Evolutionary conservation across 2,797 vertebrate genomes (phyloP).

Genomic region (Cygnus olor): DNA sequence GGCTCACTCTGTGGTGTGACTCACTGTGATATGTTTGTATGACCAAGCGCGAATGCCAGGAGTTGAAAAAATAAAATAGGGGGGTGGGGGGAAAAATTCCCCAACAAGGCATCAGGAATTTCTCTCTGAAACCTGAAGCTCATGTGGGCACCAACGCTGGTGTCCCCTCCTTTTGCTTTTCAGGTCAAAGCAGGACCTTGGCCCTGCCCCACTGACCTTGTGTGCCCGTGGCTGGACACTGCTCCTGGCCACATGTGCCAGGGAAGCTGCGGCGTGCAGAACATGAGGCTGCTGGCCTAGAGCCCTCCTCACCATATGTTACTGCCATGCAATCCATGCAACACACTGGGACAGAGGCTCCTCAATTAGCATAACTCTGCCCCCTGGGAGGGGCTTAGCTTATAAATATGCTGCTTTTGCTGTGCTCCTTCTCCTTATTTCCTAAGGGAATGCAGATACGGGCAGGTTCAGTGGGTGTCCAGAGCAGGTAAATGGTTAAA

Average conservation of each 20-base stretch:
- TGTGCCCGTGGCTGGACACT: not conserved
- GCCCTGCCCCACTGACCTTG: not conserved
- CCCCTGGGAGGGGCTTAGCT: conserved; percentile 1
- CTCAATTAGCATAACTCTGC: conserved; percentile 16
- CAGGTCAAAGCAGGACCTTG: not conserved
- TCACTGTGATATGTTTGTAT: not conserved
- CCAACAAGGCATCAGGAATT: not conserved
- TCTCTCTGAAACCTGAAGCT: not conserved
- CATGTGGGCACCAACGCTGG: not conserved
- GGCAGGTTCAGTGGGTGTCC: not conserved
- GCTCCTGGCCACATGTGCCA: accelerated
- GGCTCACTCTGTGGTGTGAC: not conserved
- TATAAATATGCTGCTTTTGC: not conserved
- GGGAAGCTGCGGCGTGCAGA: not conserved
- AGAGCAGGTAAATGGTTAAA: not conserved
- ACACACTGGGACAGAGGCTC: not conserved
- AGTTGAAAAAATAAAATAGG: not conserved
- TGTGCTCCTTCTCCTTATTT: not conserved
- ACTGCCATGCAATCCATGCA: not conserved
- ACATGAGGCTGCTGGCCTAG: accelerated
- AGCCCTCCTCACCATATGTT: not conserved
- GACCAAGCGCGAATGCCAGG: not conserved
- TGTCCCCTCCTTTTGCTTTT: not conserved
- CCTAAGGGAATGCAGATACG: not conserved
- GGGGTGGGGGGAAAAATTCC: accelerated